Evolutionary conservation across 2,888 invertebrate genomes (phyloP).

Genomic region (Icerya purchasi): DNA sequence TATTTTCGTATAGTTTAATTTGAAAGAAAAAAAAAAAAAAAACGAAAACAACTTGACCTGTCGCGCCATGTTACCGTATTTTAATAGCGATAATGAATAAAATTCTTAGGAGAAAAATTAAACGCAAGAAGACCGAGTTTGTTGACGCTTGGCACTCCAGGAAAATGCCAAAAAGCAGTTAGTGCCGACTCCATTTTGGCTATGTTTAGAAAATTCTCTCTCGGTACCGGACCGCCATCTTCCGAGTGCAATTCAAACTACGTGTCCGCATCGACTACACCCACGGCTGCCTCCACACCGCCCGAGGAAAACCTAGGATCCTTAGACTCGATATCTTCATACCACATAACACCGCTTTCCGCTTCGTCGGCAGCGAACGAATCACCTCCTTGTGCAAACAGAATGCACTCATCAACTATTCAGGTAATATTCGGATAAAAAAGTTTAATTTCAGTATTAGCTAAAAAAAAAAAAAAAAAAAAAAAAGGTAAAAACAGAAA

Average conservation of each 20-base stretch:
- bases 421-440: too few species aligned
- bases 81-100: too few species aligned
- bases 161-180: slow-evolving; percentile 21
- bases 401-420: slow-evolving; percentile 7
- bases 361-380: slow-evolving; percentile 36
- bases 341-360: slow-evolving; percentile 30
- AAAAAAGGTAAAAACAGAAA: too few species aligned
- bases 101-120: slow-evolving; percentile 9
- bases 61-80: too few species aligned
- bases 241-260: slow-evolving; percentile 33
- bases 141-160: slow-evolving; percentile 10
- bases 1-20: too few species aligned
- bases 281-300: slow-evolving; percentile 40
- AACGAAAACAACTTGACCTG: too few species aligned
- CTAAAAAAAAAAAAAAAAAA: too few species aligned
- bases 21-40: too few species aligned
- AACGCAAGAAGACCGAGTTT: slow-evolving; percentile 10
- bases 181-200: slow-evolving; percentile 59
- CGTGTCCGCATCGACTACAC: slow-evolving; percentile 44
- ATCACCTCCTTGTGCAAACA: slow-evolving; percentile 30
- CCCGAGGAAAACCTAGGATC: slow-evolving; percentile 47
- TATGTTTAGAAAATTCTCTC: slow-evolving; percentile 51
- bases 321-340: slow-evolving; percentile 23
- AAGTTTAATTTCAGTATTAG: too few species aligned
- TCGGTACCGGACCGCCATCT: slow-evolving; percentile 11